phyloP scores from a whole-genome alignment of 2,888 invertebrate genomes.

The Heliconius hortense region DNA sequence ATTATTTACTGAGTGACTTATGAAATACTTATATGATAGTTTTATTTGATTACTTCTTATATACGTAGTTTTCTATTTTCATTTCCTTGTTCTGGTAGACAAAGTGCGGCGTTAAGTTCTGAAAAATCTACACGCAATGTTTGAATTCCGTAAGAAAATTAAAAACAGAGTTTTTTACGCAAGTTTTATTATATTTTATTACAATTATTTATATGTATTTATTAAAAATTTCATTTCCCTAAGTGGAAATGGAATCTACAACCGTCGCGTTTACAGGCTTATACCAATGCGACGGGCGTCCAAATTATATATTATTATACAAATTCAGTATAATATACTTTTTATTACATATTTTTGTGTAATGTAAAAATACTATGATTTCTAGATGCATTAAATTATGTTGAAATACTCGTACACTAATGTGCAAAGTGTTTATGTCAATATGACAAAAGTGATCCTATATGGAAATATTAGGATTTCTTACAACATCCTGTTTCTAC shows the following conservation, averaged over 20 bases:
- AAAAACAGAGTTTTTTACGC: too few relatives aligned
- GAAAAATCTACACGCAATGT: too few relatives aligned
- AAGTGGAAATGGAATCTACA: background rate
- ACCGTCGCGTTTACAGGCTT: background rate
- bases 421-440: constrained; percentile 17
- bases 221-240: background rate
- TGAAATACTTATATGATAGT: background rate
- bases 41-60: background rate
- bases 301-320: background rate
- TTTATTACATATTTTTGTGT: constrained; percentile 12
- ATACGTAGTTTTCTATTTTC: background rate
- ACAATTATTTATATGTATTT: too few relatives aligned
- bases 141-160: too few relatives aligned
- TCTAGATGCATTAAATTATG: constrained; percentile 17
- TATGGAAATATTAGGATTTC: constrained; percentile 7
- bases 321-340: constrained; percentile 2
- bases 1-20: background rate
- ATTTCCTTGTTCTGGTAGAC: too few relatives aligned
- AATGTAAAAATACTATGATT: background rate
- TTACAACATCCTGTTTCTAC: constrained; percentile 16
- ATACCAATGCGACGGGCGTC: background rate
- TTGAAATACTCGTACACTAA: constrained; percentile 10
- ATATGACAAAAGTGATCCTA: constrained; percentile 3
- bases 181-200: too few relatives aligned
- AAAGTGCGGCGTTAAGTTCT: too few relatives aligned